phyloP scores from a whole-genome alignment of 2,113 vertebrate genomes.

The Heteronetta atricapilla region DNA sequence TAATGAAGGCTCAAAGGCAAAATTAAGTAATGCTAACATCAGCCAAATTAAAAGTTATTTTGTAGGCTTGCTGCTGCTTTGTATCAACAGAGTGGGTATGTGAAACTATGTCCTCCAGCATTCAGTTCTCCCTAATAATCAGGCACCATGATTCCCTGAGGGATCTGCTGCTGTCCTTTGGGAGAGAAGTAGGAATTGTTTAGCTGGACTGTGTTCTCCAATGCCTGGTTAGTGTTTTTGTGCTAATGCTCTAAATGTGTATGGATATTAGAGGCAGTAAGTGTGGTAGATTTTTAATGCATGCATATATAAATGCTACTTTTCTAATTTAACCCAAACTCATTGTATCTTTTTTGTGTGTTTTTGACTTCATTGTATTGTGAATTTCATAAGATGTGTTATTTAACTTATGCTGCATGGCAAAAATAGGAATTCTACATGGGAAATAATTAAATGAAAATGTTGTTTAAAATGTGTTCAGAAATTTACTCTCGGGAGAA shows the following conservation, averaged over 20 bases:
- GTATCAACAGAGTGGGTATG: background rate
- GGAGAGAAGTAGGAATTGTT: background rate
- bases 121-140: accelerated
- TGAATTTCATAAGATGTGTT: background rate
- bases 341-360: background rate
- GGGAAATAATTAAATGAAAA: background rate
- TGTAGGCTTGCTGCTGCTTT: background rate
- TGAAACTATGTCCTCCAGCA: background rate
- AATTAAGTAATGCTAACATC: background rate
- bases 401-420: background rate
- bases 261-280: background rate
- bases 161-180: background rate
- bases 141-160: background rate
- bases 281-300: background rate
- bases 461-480: background rate
- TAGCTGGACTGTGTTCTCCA: background rate
- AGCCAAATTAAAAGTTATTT: background rate
- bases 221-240: background rate
- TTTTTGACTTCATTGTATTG: background rate
- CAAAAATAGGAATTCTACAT: background rate
- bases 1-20: background rate
- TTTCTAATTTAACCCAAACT: background rate
- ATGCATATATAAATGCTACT: background rate
- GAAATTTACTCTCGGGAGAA: background rate
- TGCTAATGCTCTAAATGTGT: background rate